phyloP scores from a whole-genome alignment of 2,888 invertebrate genomes.

The Pardosa pseudoannulata region DNA sequence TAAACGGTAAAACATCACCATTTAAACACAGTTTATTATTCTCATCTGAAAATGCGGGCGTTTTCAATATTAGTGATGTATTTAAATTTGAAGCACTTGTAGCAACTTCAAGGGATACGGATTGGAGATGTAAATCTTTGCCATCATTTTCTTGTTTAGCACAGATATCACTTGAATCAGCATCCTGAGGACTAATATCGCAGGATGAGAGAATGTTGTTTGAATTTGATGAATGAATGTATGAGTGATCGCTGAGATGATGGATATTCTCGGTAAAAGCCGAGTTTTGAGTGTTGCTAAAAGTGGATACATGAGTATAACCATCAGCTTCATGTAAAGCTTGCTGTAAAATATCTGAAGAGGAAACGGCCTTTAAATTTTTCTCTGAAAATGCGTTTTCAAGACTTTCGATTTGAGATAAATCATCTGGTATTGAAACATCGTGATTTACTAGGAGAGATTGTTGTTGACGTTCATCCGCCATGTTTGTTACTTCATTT shows the following conservation, averaged over 20 bases:
- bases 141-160: neutral
- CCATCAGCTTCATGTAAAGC: constrained; percentile 30
- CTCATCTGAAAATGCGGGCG: constrained; percentile 10
- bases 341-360: constrained; percentile 41
- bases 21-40: constrained; percentile 7
- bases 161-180: constrained; percentile 21
- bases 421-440: constrained; percentile 8
- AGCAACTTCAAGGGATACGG: neutral
- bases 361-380: neutral
- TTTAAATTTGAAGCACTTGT: neutral
- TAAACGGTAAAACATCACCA: constrained; percentile 17
- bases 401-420: neutral
- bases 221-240: constrained; percentile 39
- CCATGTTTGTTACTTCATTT: constrained; percentile 34
- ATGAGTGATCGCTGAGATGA: constrained; percentile 59
- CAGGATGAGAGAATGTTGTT: neutral
- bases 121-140: constrained; percentile 35
- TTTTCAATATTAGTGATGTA: neutral
- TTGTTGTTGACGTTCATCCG: constrained; percentile 65
- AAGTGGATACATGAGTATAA: constrained; percentile 29
- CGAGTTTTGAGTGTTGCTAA: neutral
- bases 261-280: constrained; percentile 43
- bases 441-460: constrained; percentile 38
- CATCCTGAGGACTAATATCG: constrained; percentile 4
- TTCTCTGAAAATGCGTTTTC: neutral